Percentiles rank a stretch among this genome's conserved stretches.
Evolutionary conservation across 1,140 invertebrate genomes (phyloP).

Genomic region (Ceratosolen solmsi): DNA sequence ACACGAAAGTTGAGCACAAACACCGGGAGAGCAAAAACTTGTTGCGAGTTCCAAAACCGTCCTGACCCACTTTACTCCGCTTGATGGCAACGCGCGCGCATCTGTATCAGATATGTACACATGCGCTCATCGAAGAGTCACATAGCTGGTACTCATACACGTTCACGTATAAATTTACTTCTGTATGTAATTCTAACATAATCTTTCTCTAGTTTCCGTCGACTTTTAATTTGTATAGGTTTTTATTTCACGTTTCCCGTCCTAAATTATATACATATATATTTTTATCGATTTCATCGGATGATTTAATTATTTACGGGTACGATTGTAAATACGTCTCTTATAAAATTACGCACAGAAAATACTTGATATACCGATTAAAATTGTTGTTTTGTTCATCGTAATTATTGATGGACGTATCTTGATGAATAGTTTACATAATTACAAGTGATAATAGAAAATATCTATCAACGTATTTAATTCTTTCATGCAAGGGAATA

Average conservation of each 20-base stretch:
- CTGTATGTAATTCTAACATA: not conserved
- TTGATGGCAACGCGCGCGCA: not conserved
- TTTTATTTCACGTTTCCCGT: too few relatives aligned
- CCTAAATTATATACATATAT: not conserved
- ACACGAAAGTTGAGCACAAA: not conserved
- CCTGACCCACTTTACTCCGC: constrained; percentile 35
- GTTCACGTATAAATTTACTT: constrained; percentile 2
- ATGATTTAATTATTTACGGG: not conserved
- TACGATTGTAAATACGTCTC: not conserved
- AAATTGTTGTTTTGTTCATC: too few relatives aligned
- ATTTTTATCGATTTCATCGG: not conserved
- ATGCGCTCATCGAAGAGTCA: not conserved
- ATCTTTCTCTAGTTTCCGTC: not conserved
- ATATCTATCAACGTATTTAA: too few relatives aligned
- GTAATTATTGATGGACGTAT: too few relatives aligned
- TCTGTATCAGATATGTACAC: too few relatives aligned
- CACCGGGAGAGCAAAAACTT: constrained; percentile 43
- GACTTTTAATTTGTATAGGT: not conserved
- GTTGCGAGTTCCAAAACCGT: constrained; percentile 42
- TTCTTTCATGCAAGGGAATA: too few relatives aligned
- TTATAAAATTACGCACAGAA: too few relatives aligned
- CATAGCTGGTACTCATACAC: not conserved
- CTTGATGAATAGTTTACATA: too few relatives aligned
- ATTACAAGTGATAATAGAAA: too few relatives aligned
- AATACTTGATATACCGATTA: too few relatives aligned